Evolutionary conservation across 2,888 invertebrate species (phyloP).

Genomic region (Adineta ricciae): DNA sequence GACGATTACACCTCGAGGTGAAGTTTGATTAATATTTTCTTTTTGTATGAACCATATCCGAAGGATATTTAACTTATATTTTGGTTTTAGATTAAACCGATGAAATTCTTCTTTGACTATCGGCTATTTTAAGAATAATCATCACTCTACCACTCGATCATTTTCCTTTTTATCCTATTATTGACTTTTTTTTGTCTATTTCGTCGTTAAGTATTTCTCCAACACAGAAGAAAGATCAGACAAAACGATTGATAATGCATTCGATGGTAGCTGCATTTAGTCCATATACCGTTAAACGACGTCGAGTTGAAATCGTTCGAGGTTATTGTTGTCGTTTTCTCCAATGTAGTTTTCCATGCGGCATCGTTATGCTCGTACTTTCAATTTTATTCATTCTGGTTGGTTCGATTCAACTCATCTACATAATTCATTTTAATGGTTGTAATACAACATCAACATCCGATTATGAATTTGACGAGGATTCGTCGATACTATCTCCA

Average conservation of each 20-base stretch:
- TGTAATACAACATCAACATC: background rate
- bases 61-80: background rate
- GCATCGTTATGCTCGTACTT: background rate
- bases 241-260: background rate
- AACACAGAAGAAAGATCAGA: background rate
- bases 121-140: background rate
- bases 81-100: background rate
- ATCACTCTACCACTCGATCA: background rate
- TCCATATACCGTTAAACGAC: background rate
- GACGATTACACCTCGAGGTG: background rate
- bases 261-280: background rate
- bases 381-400: background rate
- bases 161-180: background rate
- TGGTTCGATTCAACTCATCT: background rate
- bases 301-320: background rate
- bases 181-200: background rate
- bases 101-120: background rate
- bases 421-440: constrained; percentile 7
- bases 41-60: no score
- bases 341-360: constrained; percentile 16
- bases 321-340: background rate
- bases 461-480: background rate
- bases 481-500: background rate
- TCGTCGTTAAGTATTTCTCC: background rate
- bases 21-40: background rate